A percentile compares a stretch with the other conserved stretches of the same genome.
phyloP scores from a whole-genome alignment of 2,888 invertebrate species.

The Sesia apiformis region DNA sequence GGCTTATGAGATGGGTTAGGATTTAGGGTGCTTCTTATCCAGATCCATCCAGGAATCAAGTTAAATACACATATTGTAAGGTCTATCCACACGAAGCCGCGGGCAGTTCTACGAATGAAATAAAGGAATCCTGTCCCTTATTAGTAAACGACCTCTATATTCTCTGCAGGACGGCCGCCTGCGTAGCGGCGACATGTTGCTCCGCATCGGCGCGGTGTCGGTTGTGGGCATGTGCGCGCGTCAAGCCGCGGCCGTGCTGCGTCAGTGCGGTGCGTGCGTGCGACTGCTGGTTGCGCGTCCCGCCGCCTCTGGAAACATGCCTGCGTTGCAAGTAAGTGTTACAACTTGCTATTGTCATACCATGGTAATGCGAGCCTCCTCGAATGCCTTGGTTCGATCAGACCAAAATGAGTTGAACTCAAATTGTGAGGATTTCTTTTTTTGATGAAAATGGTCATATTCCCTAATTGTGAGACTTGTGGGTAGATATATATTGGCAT shows the following conservation, averaged over 20 bases:
- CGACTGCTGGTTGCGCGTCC: conserved; percentile 90
- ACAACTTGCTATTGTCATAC: conserved; percentile 1
- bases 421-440: background rate
- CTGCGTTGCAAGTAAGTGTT: conserved; percentile 24
- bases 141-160: no score
- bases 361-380: background rate
- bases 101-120: no score
- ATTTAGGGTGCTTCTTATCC: no score
- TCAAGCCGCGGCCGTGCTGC: conserved; percentile 89
- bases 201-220: conserved; percentile 92
- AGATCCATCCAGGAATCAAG: no score
- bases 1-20: no score
- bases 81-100: no score
- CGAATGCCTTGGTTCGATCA: background rate
- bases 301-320: conserved; percentile 74
- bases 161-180: conserved; percentile 85
- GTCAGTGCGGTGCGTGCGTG: conserved; percentile 92
- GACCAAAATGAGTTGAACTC: background rate
- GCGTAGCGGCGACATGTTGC: conserved; percentile 94
- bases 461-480: no score
- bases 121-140: no score
- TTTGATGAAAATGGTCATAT: no score
- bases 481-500: no score
- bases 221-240: conserved; percentile 94
- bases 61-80: no score